Evolutionary conservation across 2,113 vertebrate species (phyloP).

Genomic region (Eulemur macaco): DNA sequence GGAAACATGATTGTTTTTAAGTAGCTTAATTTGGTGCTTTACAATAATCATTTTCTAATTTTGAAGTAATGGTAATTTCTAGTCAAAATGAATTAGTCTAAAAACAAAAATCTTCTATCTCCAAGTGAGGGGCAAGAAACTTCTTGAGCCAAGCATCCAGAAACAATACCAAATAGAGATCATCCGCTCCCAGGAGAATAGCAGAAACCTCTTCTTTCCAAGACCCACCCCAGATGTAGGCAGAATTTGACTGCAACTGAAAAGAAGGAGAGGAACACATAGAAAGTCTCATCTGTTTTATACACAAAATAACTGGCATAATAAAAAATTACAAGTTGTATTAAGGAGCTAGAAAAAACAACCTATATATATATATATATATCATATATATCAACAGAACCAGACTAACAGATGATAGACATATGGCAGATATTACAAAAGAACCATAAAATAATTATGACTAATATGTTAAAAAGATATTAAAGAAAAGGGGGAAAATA

Average conservation of each 20-base stretch:
- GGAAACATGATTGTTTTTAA: not conserved
- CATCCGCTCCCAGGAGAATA: not conserved
- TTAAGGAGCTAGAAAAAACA: not conserved
- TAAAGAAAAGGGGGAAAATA: too few species aligned
- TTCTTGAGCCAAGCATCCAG: not conserved
- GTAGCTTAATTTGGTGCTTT: not conserved
- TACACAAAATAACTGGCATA: not conserved
- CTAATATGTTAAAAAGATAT: too few species aligned
- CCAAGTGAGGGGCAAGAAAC: not conserved
- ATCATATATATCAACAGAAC: not conserved
- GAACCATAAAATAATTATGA: too few species aligned
- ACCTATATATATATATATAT: not conserved
- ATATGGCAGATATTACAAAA: not conserved
- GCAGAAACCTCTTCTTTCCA: not conserved
- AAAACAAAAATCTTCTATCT: not conserved
- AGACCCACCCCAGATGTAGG: too few species aligned
- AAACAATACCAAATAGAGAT: not conserved
- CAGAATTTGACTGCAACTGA: too few species aligned
- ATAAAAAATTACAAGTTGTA: not conserved
- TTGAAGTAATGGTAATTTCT: too few species aligned
- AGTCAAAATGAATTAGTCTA: too few species aligned
- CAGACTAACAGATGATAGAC: not conserved
- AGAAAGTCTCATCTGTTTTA: too few species aligned
- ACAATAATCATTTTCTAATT: not conserved
- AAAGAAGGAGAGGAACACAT: too few species aligned